Evolutionary conservation across 2,113 vertebrate genomes (phyloP).

Genomic region (Oncorhynchus nerka): DNA sequence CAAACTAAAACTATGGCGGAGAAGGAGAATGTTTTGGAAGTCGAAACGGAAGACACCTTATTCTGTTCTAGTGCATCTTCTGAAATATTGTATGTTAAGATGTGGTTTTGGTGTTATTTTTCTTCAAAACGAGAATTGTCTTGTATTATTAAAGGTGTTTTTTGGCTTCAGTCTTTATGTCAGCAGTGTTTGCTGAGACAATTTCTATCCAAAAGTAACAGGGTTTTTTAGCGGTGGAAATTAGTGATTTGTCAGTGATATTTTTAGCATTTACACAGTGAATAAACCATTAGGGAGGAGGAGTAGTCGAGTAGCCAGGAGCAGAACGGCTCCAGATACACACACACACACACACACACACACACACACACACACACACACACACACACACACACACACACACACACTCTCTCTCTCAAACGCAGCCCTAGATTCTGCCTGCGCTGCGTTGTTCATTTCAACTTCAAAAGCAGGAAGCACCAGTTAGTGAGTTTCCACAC

Average conservation of each 20-base stretch:
- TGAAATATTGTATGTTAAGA: not conserved
- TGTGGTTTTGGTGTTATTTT: not conserved
- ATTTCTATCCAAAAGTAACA: not conserved
- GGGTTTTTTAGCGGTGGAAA: not conserved
- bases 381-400: too few species aligned
- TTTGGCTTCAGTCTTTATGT: not conserved
- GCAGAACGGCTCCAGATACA: not conserved
- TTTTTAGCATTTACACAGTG: slow-evolving; percentile 4
- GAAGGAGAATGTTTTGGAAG: not conserved
- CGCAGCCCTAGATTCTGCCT: too few species aligned
- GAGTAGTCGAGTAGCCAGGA: not conserved
- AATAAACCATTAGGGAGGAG: slow-evolving; percentile 2
- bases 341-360: not conserved
- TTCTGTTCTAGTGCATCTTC: not conserved
- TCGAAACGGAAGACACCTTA: not conserved
- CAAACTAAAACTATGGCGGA: too few species aligned
- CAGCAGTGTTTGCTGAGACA: not conserved
- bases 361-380: too few species aligned
- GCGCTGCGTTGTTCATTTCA: too few species aligned
- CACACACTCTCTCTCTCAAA: too few species aligned
- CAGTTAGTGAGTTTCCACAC: too few species aligned
- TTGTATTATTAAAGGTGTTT: not conserved
- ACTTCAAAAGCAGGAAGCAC: too few species aligned
- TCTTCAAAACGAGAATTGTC: not conserved
- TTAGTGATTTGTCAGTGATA: slow-evolving; percentile 2